These are phyloP conservation scores for Pipistrellus kuhlii DNA, from an alignment of 2,797 vertebrate species.

Conservation along the genomic window DNA sequence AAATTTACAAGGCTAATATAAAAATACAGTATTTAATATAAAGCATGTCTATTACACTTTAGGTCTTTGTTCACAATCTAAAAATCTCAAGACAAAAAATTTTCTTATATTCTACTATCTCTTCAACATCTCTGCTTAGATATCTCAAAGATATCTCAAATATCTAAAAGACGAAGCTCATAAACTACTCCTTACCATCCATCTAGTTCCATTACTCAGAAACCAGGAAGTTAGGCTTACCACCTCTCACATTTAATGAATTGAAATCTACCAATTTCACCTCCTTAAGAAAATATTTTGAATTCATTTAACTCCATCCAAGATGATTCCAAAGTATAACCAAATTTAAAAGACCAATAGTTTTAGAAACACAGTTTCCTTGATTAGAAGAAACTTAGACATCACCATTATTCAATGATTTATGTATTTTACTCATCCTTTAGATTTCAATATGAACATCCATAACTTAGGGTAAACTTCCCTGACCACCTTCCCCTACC, in stretches of 20 bases:
- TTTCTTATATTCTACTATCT: neutral
- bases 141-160: neutral
- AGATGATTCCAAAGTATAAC: neutral
- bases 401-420: neutral
- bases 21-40: neutral
- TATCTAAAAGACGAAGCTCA: neutral
- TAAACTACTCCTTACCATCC: neutral
- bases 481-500: neutral
- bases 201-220: neutral
- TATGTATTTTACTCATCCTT: neutral
- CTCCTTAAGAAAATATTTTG: neutral
- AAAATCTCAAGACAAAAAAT: neutral
- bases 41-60: neutral
- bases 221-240: neutral
- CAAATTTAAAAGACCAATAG: neutral
- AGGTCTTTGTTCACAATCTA: constrained; percentile 6
- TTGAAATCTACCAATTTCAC: neutral
- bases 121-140: neutral
- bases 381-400: neutral
- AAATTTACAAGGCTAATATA: neutral
- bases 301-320: neutral
- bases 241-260: neutral
- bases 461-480: neutral
- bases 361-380: neutral
- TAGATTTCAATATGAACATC: neutral